These are phyloP conservation scores for Eupristina koningsbergeri DNA, from an alignment of 1,140 invertebrate species.

Conservation along the genomic window DNA sequence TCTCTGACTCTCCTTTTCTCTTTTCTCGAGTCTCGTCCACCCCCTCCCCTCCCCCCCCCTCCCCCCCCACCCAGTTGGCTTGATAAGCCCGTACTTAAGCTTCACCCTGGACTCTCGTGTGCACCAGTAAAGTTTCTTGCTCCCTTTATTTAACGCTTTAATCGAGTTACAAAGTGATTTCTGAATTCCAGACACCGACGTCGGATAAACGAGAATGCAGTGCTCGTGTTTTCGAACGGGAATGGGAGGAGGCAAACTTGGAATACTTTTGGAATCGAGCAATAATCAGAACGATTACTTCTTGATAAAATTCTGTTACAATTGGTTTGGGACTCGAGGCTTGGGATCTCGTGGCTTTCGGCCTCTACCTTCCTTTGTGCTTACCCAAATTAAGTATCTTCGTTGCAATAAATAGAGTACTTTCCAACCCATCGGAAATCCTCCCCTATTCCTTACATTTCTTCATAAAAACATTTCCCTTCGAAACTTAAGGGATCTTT, in stretches of 20 bases:
- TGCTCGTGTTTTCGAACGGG: neutral
- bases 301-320: neutral
- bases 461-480: too few species aligned
- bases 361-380: too few species aligned
- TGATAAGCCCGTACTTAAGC: neutral
- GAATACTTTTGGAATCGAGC: neutral
- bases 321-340: too few species aligned
- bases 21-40: too few species aligned
- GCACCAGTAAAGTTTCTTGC: neutral
- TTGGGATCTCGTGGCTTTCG: too few species aligned
- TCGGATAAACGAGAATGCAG: neutral
- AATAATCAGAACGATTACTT: neutral
- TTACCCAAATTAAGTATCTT: too few species aligned
- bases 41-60: neutral
- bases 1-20: neutral
- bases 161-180: constrained; percentile 23
- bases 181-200: neutral
- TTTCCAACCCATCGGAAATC: too few species aligned
- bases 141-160: constrained; percentile 17
- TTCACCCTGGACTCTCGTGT: neutral
- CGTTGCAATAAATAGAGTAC: too few species aligned
- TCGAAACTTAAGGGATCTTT: too few species aligned
- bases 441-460: too few species aligned
- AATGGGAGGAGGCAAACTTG: neutral
- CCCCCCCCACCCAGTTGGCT: neutral